phyloP scores from a whole-genome alignment of 2,797 vertebrate genomes.

The Nannoperca obscura region DNA sequence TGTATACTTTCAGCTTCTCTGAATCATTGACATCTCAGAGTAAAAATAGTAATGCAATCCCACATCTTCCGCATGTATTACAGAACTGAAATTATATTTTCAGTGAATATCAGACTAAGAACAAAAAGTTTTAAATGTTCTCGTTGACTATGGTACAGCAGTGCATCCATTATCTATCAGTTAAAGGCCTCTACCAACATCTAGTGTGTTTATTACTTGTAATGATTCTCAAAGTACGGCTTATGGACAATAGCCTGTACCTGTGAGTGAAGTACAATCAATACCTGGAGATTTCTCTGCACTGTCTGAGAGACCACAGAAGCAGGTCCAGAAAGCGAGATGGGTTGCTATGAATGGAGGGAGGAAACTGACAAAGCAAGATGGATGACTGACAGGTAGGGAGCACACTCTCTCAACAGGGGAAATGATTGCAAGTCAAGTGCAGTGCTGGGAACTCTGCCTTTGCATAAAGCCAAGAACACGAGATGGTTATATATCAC shows the following conservation, averaged over 20 bases:
- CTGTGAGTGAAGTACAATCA: slow-evolving; percentile 66
- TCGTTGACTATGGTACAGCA: neutral
- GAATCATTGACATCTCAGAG: slow-evolving; percentile 47
- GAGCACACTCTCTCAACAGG: slow-evolving; percentile 43
- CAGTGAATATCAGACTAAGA: neutral
- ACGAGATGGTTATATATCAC: slow-evolving; percentile 42
- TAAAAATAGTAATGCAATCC: slow-evolving; percentile 44
- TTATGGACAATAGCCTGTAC: slow-evolving; percentile 55
- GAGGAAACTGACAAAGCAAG: slow-evolving; percentile 61
- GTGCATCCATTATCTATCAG: slow-evolving; percentile 51
- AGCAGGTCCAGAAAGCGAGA: slow-evolving; percentile 32
- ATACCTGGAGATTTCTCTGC: slow-evolving; percentile 50
- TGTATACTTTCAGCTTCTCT: slow-evolving; percentile 23
- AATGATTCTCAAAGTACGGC: slow-evolving; percentile 52
- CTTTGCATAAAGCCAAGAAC: slow-evolving; percentile 33
- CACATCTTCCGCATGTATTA: slow-evolving; percentile 16
- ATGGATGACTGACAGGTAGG: slow-evolving; percentile 70
- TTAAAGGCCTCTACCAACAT: slow-evolving; percentile 39
- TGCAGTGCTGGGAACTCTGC: slow-evolving; percentile 43
- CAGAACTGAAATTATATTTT: slow-evolving; percentile 23
- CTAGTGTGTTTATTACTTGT: slow-evolving; percentile 62
- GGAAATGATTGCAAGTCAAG: slow-evolving; percentile 65
- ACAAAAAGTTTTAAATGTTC: slow-evolving; percentile 21
- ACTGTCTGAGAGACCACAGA: slow-evolving; percentile 30
- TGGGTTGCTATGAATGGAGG: slow-evolving; percentile 23